phyloP scores from a whole-genome alignment of 2,888 invertebrate species.

The Himalopsyche japonica region DNA sequence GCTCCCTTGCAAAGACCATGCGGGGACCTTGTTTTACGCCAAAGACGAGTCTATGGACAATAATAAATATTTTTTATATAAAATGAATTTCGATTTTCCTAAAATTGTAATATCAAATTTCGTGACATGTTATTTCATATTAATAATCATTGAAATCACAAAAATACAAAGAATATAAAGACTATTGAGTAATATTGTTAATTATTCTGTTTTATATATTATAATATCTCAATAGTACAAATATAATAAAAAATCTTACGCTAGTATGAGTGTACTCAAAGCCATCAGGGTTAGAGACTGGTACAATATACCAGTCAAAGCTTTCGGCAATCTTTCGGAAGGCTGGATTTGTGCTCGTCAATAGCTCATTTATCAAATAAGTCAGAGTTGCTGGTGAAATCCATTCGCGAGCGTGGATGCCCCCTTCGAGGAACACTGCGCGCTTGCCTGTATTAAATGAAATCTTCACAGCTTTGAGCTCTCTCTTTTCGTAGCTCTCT shows the following conservation, averaged over 20 bases:
- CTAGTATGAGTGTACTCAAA: constrained; percentile 66
- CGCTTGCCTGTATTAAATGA: constrained; percentile 53
- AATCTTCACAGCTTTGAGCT: constrained; percentile 62
- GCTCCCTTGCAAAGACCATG: constrained; percentile 47
- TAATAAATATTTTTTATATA: background rate
- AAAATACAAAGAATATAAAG: too few species aligned
- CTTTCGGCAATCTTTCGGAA: constrained; percentile 64
- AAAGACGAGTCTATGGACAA: constrained; percentile 66
- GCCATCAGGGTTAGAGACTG: constrained; percentile 77
- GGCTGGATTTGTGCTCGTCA: constrained; percentile 62
- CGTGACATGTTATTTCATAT: too few species aligned
- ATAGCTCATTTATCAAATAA: constrained; percentile 70
- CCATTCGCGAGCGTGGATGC: constrained; percentile 73
- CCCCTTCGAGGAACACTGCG: constrained; percentile 67
- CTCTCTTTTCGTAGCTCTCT: constrained; percentile 61
- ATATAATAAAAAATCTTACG: too few species aligned
- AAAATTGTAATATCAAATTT: too few species aligned
- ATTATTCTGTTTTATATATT: too few species aligned
- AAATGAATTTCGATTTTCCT: too few species aligned
- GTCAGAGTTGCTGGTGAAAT: constrained; percentile 71
- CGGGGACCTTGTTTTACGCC: constrained; percentile 67
- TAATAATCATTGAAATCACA: too few species aligned
- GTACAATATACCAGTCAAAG: constrained; percentile 77
- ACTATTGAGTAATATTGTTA: too few species aligned
- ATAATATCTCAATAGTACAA: too few species aligned